Base-by-base conservation (phyloP, 2,888 invertebrate genomes). In the Junonia oenone region DNA sequence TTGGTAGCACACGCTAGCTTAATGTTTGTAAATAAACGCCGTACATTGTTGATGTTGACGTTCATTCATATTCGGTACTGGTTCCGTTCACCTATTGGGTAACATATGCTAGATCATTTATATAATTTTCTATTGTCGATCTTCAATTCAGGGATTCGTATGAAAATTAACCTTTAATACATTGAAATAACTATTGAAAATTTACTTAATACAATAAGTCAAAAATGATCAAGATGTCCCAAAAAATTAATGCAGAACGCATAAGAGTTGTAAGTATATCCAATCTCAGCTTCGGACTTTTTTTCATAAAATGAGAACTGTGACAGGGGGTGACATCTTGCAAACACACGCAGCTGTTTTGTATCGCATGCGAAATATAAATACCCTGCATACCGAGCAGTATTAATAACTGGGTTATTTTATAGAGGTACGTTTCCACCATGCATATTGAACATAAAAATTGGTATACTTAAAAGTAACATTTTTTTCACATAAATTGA, bases 11-110 rank as follows among this genome's bases (percentile, higher is more conserved):
- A 72, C 76, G 69, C 73, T 78, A 78, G 82, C 77, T 73, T 56
- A 56, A 72, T 88, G 88, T 89, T 89, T 84, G 88, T 89, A 88
- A 89, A 89, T 85, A 88, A 78, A 75, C 75, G 70, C 66, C 66
- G 69, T 68, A 70, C 72, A 68, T 66, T 78, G 79, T 79, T 77
- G 77, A 77, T 70, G 71, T 73, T 71, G 65, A 63, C 76, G 76
- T 75, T 76, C 82, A 81, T 81, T 81, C 79, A 80, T 79, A 79
- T 75, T 72, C 69, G 67, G 66, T 58, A 63, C 61, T 55, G 55
- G 66, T 65, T 63, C 63, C 51, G 64, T 62, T 61, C 45, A 55
- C 57, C 51, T 65, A 61, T 58, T 45, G 52, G 49, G 51, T 47
- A 58, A 56, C 48, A 29, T 48, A 26, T 19, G 26, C 31, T 26